Base-by-base conservation (phyloP, 2,797 vertebrate genomes). In the Aeoliscus strigatus region DNA sequence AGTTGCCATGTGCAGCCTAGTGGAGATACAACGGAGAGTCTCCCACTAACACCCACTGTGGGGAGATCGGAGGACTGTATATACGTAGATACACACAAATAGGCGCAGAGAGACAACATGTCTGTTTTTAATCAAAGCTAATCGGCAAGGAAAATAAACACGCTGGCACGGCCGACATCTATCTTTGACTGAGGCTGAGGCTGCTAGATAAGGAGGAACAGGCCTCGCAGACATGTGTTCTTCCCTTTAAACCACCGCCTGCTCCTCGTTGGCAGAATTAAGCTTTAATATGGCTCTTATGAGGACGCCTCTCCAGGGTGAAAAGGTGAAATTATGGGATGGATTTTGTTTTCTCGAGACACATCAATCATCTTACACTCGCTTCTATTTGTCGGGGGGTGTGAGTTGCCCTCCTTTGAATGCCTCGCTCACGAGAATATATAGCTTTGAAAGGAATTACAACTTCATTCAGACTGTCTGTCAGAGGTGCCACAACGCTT, bases 1-100 rank as follows among this genome's bases (percentile, higher is more conserved):
- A 91, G 94, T 93, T 91, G 91, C 89, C 61, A 77, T 84, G 88
- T 86, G 86, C 90, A 90, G 90, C 80, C 87, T 90, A 80, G 87
- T 91, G 90, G 86, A 91, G 88, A 88, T 86, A 86, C 86, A 85
- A 86, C 64, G 82, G 84, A 81, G 83, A 73, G 80, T 88, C 88
- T 85, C 87, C 86, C 85, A 85, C 78, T 65, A 80, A 86, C 80
- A 81, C 72, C 81, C 73, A 73, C 39, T 60, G 50, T 38, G 55
- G 70, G 66, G 81, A 66, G 64, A 66, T 61, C 25, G 58, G 47
- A 72, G 63, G 49, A 70, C 53, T 66, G 50, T 78, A 76, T 71
- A 73, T 54, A 75, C 72, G 77, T 35, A 64, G 39, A 65, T 66
- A 72, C 78, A 81, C 76, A 75, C 55, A 73, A 64, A 68, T 75